Base-by-base conservation (phyloP, 2,797 vertebrate species). In the Eulemur rubriventer region DNA sequence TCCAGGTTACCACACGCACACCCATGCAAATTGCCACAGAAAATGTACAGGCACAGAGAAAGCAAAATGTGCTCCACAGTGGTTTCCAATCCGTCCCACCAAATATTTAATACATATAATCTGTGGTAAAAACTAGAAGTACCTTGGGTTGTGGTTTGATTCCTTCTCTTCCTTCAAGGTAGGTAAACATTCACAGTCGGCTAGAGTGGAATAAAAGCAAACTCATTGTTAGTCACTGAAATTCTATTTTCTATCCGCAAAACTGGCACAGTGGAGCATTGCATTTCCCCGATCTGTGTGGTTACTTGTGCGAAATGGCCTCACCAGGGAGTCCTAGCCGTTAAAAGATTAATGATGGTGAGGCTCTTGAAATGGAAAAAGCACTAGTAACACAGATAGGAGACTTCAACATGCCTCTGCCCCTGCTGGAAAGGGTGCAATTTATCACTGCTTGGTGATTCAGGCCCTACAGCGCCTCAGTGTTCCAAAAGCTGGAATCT, bases 111-210 rank as follows among this genome's bases (percentile, higher is more conserved):
- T 8, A 9, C 63, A 46, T 26, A 38, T 4, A 33, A 33, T 41
- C 24, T 20, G 0, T 14, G 87, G 52, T 7, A 41, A 24, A 96
- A 93, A 89, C 57, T 1, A 70, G 94, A 82, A 94, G 24, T 98
- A 99, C 99, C 99, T 99, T 76, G 98, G 98, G 90, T 92, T 98
- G 85, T 97, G 98, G 4, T 97, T 98, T 73, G 98, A 97, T 75
- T 99, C 98, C 96, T 98, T 99, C 98, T 99, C 99, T 98, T 99
- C 99, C 97, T 98, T 98, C 95, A 99, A 93, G 73, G 98, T 98
- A 92, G 99, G 98, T 95, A 99, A 98, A 94, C 98, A 98, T 86
- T 98, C 98, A 97, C 75, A 97, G 86, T 99, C 97, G 1, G 96
- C 99, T 98, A 96, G 83, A 95, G 97, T 88, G 95, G 63, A 84